Percentiles rank a stretch among this genome's conserved stretches.
phyloP scores from a whole-genome alignment of 1,140 invertebrate genomes.

The Lutraria rhynchaena region DNA sequence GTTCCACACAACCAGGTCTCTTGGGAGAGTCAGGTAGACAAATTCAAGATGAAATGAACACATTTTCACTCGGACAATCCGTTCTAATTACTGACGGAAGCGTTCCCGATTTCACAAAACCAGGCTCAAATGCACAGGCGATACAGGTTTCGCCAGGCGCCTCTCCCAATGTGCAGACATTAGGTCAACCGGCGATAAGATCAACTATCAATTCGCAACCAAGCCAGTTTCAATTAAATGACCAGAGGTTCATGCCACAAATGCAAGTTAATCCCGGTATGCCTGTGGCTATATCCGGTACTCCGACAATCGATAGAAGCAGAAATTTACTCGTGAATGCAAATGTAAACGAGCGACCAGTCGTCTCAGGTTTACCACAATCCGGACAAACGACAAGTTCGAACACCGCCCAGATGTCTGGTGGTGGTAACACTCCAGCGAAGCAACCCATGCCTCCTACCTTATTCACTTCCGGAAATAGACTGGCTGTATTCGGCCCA shows the following conservation, averaged over 20 bases:
- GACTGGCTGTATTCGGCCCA: slow-evolving; percentile 38
- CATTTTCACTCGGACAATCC: slow-evolving; percentile 37
- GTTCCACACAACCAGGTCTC: background rate
- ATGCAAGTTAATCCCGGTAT: background rate
- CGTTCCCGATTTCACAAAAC: slow-evolving; percentile 26
- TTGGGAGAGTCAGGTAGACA: slow-evolving; percentile 9
- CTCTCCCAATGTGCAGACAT: slow-evolving; percentile 18
- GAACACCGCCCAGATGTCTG: background rate
- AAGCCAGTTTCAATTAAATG: background rate
- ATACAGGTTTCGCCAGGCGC: no score
- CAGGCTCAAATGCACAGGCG: background rate
- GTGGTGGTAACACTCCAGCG: background rate
- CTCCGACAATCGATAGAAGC: no score
- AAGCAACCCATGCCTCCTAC: slow-evolving; percentile 21
- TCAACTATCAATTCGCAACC: background rate
- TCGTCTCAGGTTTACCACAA: no score
- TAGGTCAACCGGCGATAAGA: slow-evolving; percentile 36
- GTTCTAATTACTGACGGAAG: slow-evolving; percentile 36
- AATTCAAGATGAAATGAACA: slow-evolving; percentile 25
- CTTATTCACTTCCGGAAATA: slow-evolving; percentile 33
- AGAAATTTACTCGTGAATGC: no score
- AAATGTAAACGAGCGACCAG: no score
- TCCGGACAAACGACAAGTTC: background rate
- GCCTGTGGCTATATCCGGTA: no score
- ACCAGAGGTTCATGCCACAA: background rate